phyloP scores from a whole-genome alignment of 2,113 vertebrate species.

The Henicopernis longicauda region DNA sequence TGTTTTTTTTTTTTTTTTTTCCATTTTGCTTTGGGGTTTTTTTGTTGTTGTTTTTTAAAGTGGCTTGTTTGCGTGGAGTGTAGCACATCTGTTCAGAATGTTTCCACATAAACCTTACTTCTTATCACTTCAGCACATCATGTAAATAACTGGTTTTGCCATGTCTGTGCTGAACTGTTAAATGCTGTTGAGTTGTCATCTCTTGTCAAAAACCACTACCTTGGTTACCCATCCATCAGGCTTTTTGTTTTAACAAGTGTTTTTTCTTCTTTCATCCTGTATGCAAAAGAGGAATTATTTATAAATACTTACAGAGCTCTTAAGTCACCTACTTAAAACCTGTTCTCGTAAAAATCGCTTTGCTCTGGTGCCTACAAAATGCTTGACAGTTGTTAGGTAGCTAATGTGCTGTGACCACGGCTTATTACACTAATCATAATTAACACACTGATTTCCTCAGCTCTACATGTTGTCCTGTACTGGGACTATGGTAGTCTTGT shows the following conservation, averaged over 20 bases:
- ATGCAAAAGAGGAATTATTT: conserved; percentile 31
- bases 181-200: background rate
- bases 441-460: conserved; percentile 50
- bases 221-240: background rate
- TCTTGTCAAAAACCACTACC: conserved; percentile 19
- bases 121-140: background rate
- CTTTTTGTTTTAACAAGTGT: conserved; percentile 31
- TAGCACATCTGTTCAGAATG: background rate
- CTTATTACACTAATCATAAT: conserved; percentile 53
- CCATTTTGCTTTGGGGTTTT: too few species aligned
- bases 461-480: background rate
- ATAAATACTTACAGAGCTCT: conserved; percentile 36
- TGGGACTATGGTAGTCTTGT: background rate
- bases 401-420: conserved; percentile 59
- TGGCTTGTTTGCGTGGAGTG: background rate
- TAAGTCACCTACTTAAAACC: conserved; percentile 37
- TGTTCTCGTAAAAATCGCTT: conserved; percentile 32
- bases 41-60: background rate
- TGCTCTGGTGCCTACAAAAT: conserved; percentile 44
- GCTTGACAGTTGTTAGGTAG: conserved; percentile 44
- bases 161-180: background rate
- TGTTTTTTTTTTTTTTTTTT: background rate
- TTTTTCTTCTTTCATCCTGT: conserved; percentile 13
- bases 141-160: background rate
- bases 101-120: background rate